phyloP scores from a whole-genome alignment of 2,797 vertebrate species.

The Prionace glauca region DNA sequence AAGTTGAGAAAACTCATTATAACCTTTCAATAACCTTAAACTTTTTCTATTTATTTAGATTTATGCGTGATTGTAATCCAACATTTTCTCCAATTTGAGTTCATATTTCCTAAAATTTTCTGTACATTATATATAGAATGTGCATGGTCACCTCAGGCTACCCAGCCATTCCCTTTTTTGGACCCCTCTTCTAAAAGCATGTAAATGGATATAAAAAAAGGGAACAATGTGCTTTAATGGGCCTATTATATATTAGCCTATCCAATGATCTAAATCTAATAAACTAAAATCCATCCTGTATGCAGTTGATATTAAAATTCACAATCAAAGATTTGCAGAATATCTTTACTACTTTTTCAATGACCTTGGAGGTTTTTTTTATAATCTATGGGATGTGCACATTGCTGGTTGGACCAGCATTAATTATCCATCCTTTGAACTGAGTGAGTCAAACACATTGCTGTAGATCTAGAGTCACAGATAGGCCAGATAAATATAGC shows the following conservation, averaged over 20 bases:
- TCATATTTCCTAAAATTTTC: not conserved
- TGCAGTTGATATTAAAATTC: not conserved
- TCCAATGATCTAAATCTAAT: not conserved
- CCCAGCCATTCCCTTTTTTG: no score
- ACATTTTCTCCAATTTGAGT: not conserved
- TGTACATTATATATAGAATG: no score
- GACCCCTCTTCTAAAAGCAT: no score
- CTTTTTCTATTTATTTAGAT: not conserved
- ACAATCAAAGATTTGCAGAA: not conserved
- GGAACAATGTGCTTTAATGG: not conserved
- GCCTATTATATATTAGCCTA: not conserved
- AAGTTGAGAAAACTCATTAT: not conserved
- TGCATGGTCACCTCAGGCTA: not conserved
- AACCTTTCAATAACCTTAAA: not conserved
- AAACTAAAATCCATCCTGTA: not conserved
- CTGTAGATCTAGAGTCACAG: no score
- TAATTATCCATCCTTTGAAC: no score
- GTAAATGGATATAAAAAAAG: no score
- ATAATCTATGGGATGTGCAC: not conserved
- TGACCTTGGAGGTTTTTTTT: not conserved
- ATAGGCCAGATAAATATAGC: no score
- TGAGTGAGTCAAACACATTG: no score
- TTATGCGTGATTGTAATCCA: not conserved
- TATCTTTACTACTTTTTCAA: not conserved
- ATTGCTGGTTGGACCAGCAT: no score